Percentiles rank a stretch among this genome's conserved stretches.
phyloP scores from a whole-genome alignment of 2,797 vertebrate genomes.

The Aplochiton taeniatus region DNA sequence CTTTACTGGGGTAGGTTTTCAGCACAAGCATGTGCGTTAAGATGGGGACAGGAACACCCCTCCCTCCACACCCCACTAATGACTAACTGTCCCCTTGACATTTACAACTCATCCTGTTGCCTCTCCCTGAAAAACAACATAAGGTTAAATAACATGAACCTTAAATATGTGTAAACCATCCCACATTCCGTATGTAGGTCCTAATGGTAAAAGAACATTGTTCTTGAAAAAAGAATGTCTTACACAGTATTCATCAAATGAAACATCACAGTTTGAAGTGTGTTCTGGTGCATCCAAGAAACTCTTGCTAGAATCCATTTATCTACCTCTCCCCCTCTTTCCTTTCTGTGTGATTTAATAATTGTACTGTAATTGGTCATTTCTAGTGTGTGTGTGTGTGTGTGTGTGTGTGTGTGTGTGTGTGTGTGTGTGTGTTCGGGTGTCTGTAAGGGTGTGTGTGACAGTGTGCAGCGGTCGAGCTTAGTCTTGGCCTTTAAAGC shows the following conservation, averaged over 20 bases:
- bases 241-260: constrained; percentile 76
- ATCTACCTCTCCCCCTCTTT: not conserved
- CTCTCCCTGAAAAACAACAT: constrained; percentile 43
- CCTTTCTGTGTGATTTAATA: not conserved
- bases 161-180: constrained; percentile 77
- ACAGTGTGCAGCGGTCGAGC: constrained; percentile 9
- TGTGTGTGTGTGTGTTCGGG: constrained; percentile 9
- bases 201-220: constrained; percentile 52
- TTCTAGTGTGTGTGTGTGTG: constrained; percentile 9
- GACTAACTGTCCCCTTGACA: constrained; percentile 35
- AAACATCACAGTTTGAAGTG: constrained; percentile 88
- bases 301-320: constrained; percentile 51
- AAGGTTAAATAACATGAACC: constrained; percentile 83
- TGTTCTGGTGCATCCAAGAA: constrained; percentile 70
- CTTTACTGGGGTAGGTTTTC: constrained; percentile 61
- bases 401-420: constrained; percentile 25
- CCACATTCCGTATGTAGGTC: constrained; percentile 41
- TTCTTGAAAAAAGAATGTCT: constrained; percentile 69
- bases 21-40: constrained; percentile 54
- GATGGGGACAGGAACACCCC: constrained; percentile 36
- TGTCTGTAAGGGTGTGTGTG: constrained; percentile 7
- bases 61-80: constrained; percentile 51
- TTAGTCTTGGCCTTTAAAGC: constrained; percentile 88
- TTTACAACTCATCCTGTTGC: constrained; percentile 49
- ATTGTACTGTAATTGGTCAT: not conserved